These are phyloP conservation scores for Daboia siamensis DNA, from an alignment of 2,113 vertebrate species.

Conservation along the genomic window DNA sequence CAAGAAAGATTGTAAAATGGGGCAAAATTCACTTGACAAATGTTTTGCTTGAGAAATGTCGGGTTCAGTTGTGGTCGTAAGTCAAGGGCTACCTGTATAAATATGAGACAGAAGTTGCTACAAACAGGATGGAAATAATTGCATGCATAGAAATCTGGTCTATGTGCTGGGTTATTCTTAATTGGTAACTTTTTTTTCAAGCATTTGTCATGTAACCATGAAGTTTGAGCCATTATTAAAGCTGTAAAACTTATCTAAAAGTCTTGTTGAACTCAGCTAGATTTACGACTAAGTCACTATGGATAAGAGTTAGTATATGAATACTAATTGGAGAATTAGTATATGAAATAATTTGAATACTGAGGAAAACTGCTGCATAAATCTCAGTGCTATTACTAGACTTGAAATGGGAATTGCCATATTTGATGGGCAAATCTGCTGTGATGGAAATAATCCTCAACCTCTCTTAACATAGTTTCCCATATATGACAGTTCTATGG, in stretches of 20 bases:
- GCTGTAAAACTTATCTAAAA: not conserved
- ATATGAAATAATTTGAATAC: not conserved
- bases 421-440: not conserved
- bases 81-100: not conserved
- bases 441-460: not conserved
- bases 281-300: not conserved
- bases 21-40: not conserved
- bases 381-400: no score
- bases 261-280: not conserved
- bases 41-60: not conserved
- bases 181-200: not conserved
- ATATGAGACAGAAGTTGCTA: not conserved
- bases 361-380: not conserved
- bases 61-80: not conserved
- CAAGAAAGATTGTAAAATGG: not conserved
- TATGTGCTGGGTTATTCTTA: not conserved
- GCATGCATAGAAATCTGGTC: not conserved
- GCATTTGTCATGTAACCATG: not conserved
- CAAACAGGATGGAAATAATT: no score
- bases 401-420: not conserved
- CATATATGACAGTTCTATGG: conserved; percentile 9
- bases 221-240: not conserved
- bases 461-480: accelerated
- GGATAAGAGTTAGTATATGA: not conserved
- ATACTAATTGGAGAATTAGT: not conserved